phyloP scores from a whole-genome alignment of 2,888 invertebrate genomes.

The Caenorhabditis sp. region DNA sequence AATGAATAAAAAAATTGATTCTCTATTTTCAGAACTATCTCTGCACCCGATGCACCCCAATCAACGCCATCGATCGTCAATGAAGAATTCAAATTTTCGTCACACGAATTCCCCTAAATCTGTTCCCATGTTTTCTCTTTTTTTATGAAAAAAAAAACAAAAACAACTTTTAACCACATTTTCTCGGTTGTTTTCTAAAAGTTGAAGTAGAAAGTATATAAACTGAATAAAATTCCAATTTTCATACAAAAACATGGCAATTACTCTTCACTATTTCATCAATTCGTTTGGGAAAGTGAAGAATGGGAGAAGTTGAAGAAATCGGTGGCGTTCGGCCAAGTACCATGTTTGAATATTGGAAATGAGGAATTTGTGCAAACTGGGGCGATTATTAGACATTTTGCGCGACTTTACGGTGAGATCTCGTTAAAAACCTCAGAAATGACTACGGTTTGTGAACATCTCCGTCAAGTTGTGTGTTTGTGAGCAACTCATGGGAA shows the following conservation, averaged over 20 bases:
- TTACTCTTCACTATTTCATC: constrained; percentile 6
- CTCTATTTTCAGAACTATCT: not conserved
- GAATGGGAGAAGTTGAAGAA: constrained; percentile 26
- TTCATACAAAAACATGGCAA: not conserved
- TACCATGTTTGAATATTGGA: constrained; percentile 23
- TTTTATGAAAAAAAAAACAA: constrained; percentile 1
- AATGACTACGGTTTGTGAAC: too few relatives aligned
- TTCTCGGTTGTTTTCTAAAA: too few relatives aligned
- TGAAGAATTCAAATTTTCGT: too few relatives aligned
- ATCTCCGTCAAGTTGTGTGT: too few relatives aligned
- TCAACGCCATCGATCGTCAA: not conserved
- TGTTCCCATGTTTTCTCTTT: not conserved
- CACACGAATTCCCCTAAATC: too few relatives aligned
- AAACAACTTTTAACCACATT: too few relatives aligned
- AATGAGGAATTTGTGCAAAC: constrained; percentile 19
- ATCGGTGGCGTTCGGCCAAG: constrained; percentile 20
- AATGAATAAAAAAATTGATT: constrained; percentile 8
- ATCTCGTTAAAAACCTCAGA: too few relatives aligned
- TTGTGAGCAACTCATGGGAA: too few relatives aligned
- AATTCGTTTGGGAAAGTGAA: not conserved
- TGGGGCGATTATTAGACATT: constrained; percentile 31
- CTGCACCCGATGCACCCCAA: not conserved
- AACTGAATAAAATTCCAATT: not conserved
- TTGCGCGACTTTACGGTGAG: constrained; percentile 15
- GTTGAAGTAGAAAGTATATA: not conserved